phyloP scores from a whole-genome alignment of 1,140 invertebrate species.

The Phymastichus coffea region DNA sequence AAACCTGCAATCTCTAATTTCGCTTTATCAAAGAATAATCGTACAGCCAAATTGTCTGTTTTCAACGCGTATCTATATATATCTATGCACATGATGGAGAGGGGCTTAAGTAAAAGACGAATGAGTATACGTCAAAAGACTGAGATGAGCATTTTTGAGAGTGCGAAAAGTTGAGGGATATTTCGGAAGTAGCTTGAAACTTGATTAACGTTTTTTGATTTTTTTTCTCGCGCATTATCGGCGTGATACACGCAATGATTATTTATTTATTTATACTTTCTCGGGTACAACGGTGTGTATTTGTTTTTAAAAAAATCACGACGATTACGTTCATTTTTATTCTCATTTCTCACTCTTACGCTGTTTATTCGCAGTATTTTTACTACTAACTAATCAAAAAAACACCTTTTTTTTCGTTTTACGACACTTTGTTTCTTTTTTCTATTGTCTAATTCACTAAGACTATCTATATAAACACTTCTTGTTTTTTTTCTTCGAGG shows the following conservation, averaged over 20 bases:
- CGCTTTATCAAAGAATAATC: too few species aligned
- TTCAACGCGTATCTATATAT: too few species aligned
- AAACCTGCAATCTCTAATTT: too few species aligned
- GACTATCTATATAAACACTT: constrained; percentile 39
- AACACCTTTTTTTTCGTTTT: constrained; percentile 16
- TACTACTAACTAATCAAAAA: constrained; percentile 12
- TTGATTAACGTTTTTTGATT: constrained; percentile 21
- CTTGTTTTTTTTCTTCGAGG: constrained; percentile 26
- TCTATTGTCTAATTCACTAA: constrained; percentile 32
- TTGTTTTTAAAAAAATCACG: constrained; percentile 10
- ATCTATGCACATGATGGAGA: too few species aligned
- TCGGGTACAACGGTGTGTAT: neutral
- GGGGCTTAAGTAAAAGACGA: too few species aligned
- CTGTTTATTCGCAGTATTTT: constrained; percentile 18
- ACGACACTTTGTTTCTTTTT: constrained; percentile 27
- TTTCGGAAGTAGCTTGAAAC: constrained; percentile 7
- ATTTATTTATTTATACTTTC: too few species aligned
- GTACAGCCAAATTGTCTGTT: too few species aligned
- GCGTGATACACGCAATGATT: too few species aligned
- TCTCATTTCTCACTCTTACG: constrained; percentile 23
- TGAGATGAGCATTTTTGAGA: neutral
- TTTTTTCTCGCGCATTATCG: too few species aligned
- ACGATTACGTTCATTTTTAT: neutral
- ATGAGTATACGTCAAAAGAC: constrained; percentile 13
- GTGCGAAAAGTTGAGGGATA: constrained; percentile 12